Percentiles rank a stretch among this genome's conserved stretches.
These are phyloP conservation scores for Elmis aenea DNA, from an alignment of 2,888 invertebrate species.

Conservation along the genomic window DNA sequence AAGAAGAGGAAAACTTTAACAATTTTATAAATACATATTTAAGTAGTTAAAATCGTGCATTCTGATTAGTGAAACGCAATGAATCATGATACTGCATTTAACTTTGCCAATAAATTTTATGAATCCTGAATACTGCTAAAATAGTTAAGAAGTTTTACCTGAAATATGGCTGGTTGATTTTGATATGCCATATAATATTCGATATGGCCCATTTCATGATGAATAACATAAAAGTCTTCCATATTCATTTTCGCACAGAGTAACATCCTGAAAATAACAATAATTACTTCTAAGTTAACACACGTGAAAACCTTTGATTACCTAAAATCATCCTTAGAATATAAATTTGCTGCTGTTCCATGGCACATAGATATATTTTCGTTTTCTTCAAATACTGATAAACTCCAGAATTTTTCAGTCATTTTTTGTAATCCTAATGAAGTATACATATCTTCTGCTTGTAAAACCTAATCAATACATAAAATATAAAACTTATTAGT, in stretches of 20 bases:
- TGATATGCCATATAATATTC: constrained; percentile 68
- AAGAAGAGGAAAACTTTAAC: too few relatives aligned
- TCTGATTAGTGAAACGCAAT: too few relatives aligned
- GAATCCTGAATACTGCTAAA: too few relatives aligned
- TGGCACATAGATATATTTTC: constrained; percentile 55
- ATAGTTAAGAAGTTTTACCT: too few relatives aligned
- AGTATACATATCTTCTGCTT: constrained; percentile 63
- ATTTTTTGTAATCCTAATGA: constrained; percentile 60
- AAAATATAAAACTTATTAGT: constrained; percentile 1
- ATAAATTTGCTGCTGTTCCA: constrained; percentile 71
- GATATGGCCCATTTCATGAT: constrained; percentile 73
- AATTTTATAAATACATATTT: too few relatives aligned
- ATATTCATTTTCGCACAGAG: constrained; percentile 58
- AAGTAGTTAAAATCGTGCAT: too few relatives aligned
- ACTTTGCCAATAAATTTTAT: too few relatives aligned
- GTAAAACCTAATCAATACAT: constrained; percentile 51
- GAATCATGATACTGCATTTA: too few relatives aligned
- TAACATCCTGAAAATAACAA: constrained; percentile 51
- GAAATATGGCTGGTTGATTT: constrained; percentile 58
- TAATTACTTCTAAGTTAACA: constrained; percentile 3
- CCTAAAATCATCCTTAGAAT: constrained; percentile 60
- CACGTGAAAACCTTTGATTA: constrained; percentile 34
- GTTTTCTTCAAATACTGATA: constrained; percentile 50
- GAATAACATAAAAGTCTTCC: constrained; percentile 62
- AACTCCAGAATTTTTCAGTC: constrained; percentile 59